Percentiles rank a stretch among this genome's conserved stretches.
phyloP scores from a whole-genome alignment of 2,888 invertebrate species.

The Dolomedes plantarius region DNA sequence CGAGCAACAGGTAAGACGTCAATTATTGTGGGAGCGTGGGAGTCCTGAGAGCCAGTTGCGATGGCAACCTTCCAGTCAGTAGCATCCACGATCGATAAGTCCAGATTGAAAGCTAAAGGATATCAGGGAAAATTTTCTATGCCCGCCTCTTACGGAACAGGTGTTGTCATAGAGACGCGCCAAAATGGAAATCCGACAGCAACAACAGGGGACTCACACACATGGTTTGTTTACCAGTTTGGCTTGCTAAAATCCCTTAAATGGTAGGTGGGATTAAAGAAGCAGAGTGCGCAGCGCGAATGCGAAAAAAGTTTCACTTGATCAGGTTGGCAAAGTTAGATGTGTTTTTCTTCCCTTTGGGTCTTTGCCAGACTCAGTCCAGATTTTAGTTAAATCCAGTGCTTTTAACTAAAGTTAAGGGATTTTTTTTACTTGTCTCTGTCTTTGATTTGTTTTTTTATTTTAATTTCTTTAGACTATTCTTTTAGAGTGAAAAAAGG shows the following conservation, averaged over 20 bases:
- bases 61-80: slow-evolving; percentile 55
- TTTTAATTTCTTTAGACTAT: too few species aligned
- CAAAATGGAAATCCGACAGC: slow-evolving; percentile 23
- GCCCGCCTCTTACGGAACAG: slow-evolving; percentile 46
- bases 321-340: background rate
- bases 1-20: slow-evolving; percentile 62
- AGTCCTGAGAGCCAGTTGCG: slow-evolving; percentile 49
- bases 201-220: slow-evolving; percentile 19
- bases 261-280: slow-evolving; percentile 21
- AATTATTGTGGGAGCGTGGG: slow-evolving; percentile 53
- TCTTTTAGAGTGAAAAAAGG: too few species aligned
- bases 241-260: slow-evolving; percentile 7
- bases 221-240: slow-evolving; percentile 12
- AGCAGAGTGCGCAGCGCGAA: background rate
- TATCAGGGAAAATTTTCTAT: slow-evolving; percentile 49
- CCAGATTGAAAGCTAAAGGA: slow-evolving; percentile 60
- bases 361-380: background rate
- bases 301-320: background rate
- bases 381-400: background rate
- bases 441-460: too few species aligned
- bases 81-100: slow-evolving; percentile 58
- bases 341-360: background rate
- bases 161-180: slow-evolving; percentile 56
- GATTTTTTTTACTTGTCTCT: background rate
- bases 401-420: background rate